Evolutionary conservation across 1,140 invertebrate species (phyloP), one percentile per base, ranked within the genome.

Genomic region (Drosophila sturtevanti): DNA sequence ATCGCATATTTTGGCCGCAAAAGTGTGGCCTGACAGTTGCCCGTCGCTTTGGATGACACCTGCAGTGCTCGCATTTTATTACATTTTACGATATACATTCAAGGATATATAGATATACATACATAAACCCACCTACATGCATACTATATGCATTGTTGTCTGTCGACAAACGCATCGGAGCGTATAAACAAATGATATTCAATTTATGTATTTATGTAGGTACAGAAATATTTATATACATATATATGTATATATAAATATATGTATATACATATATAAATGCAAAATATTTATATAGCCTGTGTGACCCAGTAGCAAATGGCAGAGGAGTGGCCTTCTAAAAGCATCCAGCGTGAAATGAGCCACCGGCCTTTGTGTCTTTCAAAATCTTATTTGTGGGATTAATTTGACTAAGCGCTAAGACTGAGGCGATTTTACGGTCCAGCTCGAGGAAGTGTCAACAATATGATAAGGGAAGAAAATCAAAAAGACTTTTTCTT

Each of bases 161-260:
- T 79, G 75, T 89, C 76, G 81, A 74, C 70, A 77, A 86, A 79
- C 51, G 82, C 82, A 87, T 69, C 71, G 82, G 75, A 79, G 63
- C 84, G 82, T 77, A 86, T 82, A 82, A 86, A 79, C 82, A 87
- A 87, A 87, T 87, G 82, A 87, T 87, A 79, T 87, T 87, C 82
- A 87, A 87, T 87, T 87, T 87, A 89, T 87, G 82, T 72, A 71
- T n/a, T n/a, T n/a, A n/a, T n/a, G n/a, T n/a, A n/a, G n/a, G n/a
- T 64, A 78, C 61, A 59, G 58, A 35, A 68, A 55, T 44, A 35
- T 65, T 51, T 31, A 22, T 35, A 54, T 18, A 31, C 14, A 31
- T 35, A 34, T 18, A 18, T 56, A 18, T n/a, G n/a, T n/a, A n/a
- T n/a, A n/a, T 64, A 78, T 63, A 59, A 62, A 35, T 70, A 55